Evolutionary conservation across 2,113 vertebrate species (phyloP).

Genomic region (Puffinus mauretanicus): DNA sequence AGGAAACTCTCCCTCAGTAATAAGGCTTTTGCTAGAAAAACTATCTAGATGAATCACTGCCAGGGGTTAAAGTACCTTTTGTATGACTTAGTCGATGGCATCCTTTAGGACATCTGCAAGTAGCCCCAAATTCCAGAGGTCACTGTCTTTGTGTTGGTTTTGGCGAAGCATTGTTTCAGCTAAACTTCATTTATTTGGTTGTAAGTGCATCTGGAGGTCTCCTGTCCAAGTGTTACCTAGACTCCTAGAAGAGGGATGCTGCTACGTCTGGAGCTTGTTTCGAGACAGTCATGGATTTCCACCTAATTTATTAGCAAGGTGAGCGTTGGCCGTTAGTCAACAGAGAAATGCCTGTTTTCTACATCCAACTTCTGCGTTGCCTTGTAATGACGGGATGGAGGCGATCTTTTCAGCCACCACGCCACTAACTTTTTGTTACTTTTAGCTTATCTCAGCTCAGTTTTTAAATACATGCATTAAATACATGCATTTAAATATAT

Average conservation of each 20-base stretch:
- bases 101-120: constrained; percentile 41
- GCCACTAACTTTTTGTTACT: background rate
- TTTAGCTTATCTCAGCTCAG: background rate
- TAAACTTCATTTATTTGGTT: background rate
- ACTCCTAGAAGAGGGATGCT: background rate
- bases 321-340: accelerated
- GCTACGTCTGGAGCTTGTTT: background rate
- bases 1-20: constrained; percentile 31
- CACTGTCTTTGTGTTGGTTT: constrained; percentile 26
- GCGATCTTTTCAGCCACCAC: background rate
- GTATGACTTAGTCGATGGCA: background rate
- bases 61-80: constrained; percentile 46
- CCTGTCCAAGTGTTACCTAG: background rate
- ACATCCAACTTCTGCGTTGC: background rate
- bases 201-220: background rate
- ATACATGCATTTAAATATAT: background rate
- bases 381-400: background rate
- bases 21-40: background rate
- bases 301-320: background rate
- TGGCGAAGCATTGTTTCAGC: background rate
- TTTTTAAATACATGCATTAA: background rate
- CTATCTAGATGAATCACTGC: background rate
- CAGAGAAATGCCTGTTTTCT: background rate
- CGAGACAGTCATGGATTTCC: background rate
- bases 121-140: constrained; percentile 48